phyloP scores from a whole-genome alignment of 2,797 vertebrate genomes.

The Thripadectes ignobilis region DNA sequence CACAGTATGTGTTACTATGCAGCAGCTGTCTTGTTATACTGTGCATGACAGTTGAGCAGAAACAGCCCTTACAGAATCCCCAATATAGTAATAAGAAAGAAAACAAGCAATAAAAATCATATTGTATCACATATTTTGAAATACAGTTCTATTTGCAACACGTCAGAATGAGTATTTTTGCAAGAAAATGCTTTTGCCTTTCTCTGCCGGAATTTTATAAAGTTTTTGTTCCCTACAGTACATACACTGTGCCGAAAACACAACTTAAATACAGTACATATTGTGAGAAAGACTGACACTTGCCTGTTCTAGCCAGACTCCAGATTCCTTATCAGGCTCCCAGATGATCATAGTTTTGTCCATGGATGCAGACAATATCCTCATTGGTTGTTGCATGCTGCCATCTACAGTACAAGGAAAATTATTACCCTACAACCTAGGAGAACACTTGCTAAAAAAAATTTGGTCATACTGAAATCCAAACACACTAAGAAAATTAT shows the following conservation, averaged over 20 bases:
- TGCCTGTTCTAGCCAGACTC: slow-evolving; percentile 95
- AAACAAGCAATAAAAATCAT: not conserved
- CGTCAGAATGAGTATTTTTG: not conserved
- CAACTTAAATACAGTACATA: not conserved
- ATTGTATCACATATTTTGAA: not conserved
- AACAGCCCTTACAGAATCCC: not conserved
- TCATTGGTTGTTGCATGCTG: slow-evolving; percentile 84
- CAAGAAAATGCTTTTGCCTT: not conserved
- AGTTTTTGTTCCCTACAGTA: not conserved
- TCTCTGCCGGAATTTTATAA: not conserved
- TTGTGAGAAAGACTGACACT: not conserved
- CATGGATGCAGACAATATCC: slow-evolving; percentile 92
- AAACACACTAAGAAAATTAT: not conserved
- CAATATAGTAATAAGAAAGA: not conserved
- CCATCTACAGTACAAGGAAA: slow-evolving; percentile 78
- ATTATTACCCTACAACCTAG: not conserved
- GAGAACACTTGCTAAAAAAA: not conserved
- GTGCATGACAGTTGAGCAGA: not conserved
- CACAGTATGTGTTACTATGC: not conserved
- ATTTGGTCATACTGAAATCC: not conserved
- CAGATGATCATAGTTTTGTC: slow-evolving; percentile 98
- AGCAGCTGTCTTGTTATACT: not conserved
- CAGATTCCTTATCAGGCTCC: slow-evolving; percentile 93
- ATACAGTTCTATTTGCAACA: not conserved
- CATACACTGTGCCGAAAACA: not conserved